Percentiles rank a stretch among this genome's conserved stretches.
Conservation (phyloP, 2,888 invertebrate genomes). For the Troglohyphantes excavatus region DNA sequence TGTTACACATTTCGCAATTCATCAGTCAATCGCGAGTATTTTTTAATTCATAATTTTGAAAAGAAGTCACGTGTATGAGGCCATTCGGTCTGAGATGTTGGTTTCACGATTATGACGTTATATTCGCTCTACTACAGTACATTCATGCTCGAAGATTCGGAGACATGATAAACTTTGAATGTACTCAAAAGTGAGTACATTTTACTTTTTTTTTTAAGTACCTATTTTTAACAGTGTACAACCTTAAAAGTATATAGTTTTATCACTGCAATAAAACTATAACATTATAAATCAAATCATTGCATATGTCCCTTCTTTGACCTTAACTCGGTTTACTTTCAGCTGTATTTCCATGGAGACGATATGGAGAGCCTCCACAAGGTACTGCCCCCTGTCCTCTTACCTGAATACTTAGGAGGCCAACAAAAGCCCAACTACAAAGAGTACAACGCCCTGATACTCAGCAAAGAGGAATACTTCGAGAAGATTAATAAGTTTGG, state of each 20-base stretch:
- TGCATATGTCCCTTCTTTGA: not conserved
- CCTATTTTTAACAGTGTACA: too few species aligned
- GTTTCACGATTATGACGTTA: too few species aligned
- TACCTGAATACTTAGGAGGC: slow-evolving; percentile 55
- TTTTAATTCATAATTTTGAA: too few species aligned
- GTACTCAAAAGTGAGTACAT: too few species aligned
- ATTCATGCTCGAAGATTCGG: too few species aligned
- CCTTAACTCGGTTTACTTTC: slow-evolving; percentile 2
- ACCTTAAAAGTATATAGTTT: not conserved
- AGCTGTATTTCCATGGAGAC: slow-evolving; percentile 47
- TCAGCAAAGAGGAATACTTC: slow-evolving; percentile 33
- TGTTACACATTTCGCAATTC: too few species aligned
- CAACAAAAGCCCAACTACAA: not conserved
- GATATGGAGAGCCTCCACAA: slow-evolving; percentile 46
- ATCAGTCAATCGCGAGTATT: too few species aligned
- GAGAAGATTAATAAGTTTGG: slow-evolving; percentile 43
- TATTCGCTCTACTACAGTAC: too few species aligned
- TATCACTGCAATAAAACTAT: not conserved
- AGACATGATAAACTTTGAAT: too few species aligned
- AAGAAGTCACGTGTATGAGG: too few species aligned
- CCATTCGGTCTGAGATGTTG: too few species aligned
- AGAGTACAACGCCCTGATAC: not conserved
- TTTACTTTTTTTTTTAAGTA: too few species aligned
- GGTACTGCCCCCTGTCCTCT: slow-evolving; percentile 22
- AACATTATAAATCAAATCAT: not conserved